Conservation (phyloP, 2,113 vertebrate genomes). For the Chaetura pelagica region DNA sequence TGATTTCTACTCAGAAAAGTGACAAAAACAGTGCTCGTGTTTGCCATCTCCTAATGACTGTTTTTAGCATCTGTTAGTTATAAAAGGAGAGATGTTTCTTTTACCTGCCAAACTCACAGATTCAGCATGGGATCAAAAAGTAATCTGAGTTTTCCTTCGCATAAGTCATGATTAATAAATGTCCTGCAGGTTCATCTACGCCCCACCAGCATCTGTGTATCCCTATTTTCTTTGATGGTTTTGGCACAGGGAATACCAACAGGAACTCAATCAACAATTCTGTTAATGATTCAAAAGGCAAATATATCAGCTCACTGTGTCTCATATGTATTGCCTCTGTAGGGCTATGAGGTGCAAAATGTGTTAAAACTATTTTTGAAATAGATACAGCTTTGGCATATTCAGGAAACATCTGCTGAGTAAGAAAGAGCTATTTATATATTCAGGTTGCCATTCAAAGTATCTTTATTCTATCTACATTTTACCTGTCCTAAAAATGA, state of each 20-base stretch:
- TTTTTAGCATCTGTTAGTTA: conserved; percentile 40
- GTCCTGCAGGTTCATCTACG: conserved; percentile 61
- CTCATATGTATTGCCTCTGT: conserved; percentile 8
- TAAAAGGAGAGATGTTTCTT: conserved; percentile 61
- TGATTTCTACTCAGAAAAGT: conserved; percentile 46
- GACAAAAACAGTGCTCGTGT: conserved; percentile 32
- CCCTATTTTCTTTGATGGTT: conserved; percentile 64
- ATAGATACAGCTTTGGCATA: conserved; percentile 27
- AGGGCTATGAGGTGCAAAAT: conserved; percentile 18
- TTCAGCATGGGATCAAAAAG: conserved; percentile 68
- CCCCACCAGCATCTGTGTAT: conserved; percentile 64
- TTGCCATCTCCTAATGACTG: conserved; percentile 18
- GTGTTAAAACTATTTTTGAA: conserved; percentile 9
- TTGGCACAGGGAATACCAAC: conserved; percentile 65
- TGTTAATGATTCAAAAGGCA: conserved; percentile 71
- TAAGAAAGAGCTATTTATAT: not conserved
- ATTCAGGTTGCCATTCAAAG: not conserved
- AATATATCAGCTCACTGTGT: conserved; percentile 58
- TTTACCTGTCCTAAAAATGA: not conserved
- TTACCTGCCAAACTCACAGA: conserved; percentile 67
- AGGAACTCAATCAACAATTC: conserved; percentile 66
- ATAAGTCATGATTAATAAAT: conserved; percentile 63
- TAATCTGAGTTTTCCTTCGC: conserved; percentile 62
- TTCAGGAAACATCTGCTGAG: conserved; percentile 35
- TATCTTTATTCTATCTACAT: not conserved